Evolutionary conservation across 1,140 invertebrate species (phyloP).

Genomic region (Leguminivora glycinivorella): DNA sequence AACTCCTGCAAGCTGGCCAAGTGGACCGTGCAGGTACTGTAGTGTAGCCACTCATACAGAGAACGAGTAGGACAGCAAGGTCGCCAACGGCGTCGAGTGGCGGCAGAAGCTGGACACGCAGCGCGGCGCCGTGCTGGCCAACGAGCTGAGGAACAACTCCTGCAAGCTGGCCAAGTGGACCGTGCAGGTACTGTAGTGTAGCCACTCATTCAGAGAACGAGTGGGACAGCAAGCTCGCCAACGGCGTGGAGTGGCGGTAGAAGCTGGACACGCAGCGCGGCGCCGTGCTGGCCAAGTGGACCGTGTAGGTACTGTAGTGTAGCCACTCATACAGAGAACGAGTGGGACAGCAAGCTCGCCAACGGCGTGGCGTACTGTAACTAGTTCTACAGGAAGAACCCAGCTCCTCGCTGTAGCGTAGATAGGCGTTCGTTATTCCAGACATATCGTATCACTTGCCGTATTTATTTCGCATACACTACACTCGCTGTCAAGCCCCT

Average conservation of each 20-base stretch:
- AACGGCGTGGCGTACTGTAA: conserved; percentile 98
- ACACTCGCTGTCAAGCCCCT: too few relatives aligned
- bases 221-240: conserved; percentile 97
- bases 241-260: conserved; percentile 98
- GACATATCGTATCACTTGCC: too few relatives aligned
- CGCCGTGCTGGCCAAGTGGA: conserved; percentile 99
- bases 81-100: conserved; percentile 98
- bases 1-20: conserved; percentile 99
- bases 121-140: conserved; percentile 98
- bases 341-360: conserved; percentile 98
- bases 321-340: conserved; percentile 82
- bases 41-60: conserved; percentile 65
- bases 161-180: conserved; percentile 99
- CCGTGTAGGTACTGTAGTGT: conserved; percentile 84
- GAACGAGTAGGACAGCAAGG: conserved; percentile 97
- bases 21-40: conserved; percentile 95
- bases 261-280: conserved; percentile 98
- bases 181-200: conserved; percentile 84
- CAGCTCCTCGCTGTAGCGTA: too few relatives aligned
- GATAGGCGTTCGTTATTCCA: too few relatives aligned
- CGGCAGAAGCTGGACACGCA: conserved; percentile 98
- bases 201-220: too few relatives aligned
- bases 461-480: too few relatives aligned
- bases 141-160: conserved; percentile 98
- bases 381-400: too few relatives aligned